phyloP scores from a whole-genome alignment of 2,888 invertebrate genomes.

The Chaetoderma sp. region DNA sequence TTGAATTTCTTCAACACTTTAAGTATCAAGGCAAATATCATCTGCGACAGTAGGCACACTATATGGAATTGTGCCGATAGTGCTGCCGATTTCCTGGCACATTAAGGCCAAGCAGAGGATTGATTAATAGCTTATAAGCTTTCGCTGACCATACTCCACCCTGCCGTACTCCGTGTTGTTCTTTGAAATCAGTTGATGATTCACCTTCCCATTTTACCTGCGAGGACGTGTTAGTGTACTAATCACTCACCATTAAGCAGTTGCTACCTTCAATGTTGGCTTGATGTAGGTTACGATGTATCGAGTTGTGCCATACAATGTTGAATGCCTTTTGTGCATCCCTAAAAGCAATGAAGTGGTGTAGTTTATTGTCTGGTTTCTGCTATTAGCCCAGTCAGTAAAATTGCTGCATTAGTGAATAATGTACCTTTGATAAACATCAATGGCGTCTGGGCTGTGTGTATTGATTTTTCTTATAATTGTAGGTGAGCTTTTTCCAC shows the following conservation, averaged over 20 bases:
- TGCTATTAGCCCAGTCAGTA: not conserved
- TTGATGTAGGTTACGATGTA: not conserved
- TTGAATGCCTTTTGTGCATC: not conserved
- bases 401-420: not conserved
- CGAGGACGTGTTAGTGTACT: not conserved
- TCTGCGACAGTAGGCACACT: too few relatives aligned
- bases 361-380: too few relatives aligned
- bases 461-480: too few relatives aligned
- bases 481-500: not conserved
- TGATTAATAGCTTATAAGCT: not conserved
- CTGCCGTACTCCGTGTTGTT: not conserved
- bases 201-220: not conserved
- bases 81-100: too few relatives aligned
- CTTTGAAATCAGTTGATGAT: not conserved
- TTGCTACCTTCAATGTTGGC: not conserved
- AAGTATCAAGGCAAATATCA: too few relatives aligned
- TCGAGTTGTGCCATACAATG: not conserved
- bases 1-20: too few relatives aligned
- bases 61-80: too few relatives aligned
- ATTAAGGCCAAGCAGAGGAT: too few relatives aligned
- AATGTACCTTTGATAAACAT: not conserved
- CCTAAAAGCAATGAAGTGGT: not conserved
- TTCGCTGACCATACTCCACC: not conserved
- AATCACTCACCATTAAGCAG: not conserved
- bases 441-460: not conserved